Base-by-base conservation (phyloP, 2,113 vertebrate species). In the Syngnathus scovelli region DNA sequence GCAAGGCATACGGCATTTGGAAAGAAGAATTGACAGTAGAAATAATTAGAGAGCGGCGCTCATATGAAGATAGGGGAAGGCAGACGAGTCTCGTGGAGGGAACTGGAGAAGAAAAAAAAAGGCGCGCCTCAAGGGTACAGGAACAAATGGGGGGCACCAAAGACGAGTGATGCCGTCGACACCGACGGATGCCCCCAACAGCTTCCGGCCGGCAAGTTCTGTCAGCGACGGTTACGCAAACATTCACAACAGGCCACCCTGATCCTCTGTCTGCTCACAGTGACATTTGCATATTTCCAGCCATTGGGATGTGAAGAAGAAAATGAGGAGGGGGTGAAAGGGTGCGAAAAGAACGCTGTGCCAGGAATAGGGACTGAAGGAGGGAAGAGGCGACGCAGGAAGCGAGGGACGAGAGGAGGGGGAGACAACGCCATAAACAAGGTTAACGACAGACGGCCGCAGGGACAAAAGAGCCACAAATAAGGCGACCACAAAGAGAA, bases 201-300 rank as follows among this genome's bases (percentile, higher is more conserved):
- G 83, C 67, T 66, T 63, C 65, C 74, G 78, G 73, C 75, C 51
- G 81, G 75, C 48, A 55, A 76, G 72, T 39, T 76, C 76, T 78
- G 83, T 85, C 83, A 81, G 78, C 83, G 70, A 82, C 82, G 67
- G 78, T 88, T 71, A 87, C 55, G 60, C 74, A 68, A 48, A 49
- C 65, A 66, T 19, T 55, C 83, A 79, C 80, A 87, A 77, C 77
- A 72, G 77, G 78, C 72, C 67, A 71, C 72, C 80, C 75, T 72
- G 80, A 87, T 82, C 74, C 61, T 56, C 64, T 58, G 80, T 71
- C 76, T 81, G 86, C 78, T 84, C 83, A 79, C 43, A 2, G 66
- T 81, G 83, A 87, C 86, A 83, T 86, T 85, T 81, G 67, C 80
- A 83, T 85, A 81, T 78, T 83, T 83, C 74, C 79, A 69, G 84